Evolutionary conservation across 2,113 vertebrate species (phyloP).

Genomic region (Triplophysa siluroides): DNA sequence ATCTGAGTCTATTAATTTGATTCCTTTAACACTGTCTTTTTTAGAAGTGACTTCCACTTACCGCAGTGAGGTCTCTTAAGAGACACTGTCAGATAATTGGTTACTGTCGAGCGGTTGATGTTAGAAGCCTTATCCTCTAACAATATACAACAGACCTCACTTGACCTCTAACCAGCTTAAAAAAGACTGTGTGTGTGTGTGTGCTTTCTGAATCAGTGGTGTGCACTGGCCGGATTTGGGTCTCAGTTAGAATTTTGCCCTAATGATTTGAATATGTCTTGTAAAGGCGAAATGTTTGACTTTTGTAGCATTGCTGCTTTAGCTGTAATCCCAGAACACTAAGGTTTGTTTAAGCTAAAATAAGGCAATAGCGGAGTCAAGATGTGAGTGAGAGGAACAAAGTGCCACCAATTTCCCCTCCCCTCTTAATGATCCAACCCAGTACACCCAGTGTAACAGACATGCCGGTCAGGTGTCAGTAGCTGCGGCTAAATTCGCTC

Average conservation of each 20-base stretch:
- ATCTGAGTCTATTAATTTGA: too few species aligned
- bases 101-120: background rate
- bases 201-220: slow-evolving; percentile 3
- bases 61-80: background rate
- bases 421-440: too few species aligned
- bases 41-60: background rate
- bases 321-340: background rate
- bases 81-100: slow-evolving; percentile 22
- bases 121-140: background rate
- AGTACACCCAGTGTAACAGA: too few species aligned
- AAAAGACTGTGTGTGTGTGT: background rate
- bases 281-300: background rate
- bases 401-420: too few species aligned
- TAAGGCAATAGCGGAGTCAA: background rate
- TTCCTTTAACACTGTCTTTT: too few species aligned
- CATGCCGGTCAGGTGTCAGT: too few species aligned
- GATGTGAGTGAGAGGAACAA: background rate
- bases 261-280: background rate
- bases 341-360: background rate
- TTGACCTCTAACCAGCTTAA: slow-evolving; percentile 19
- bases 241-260: background rate
- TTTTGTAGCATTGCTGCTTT: background rate
- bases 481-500: too few species aligned
- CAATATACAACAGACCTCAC: background rate
- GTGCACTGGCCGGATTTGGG: background rate